These are phyloP conservation scores for Limonius californicus DNA, from an alignment of 1,140 invertebrate species.

Conservation along the genomic window DNA sequence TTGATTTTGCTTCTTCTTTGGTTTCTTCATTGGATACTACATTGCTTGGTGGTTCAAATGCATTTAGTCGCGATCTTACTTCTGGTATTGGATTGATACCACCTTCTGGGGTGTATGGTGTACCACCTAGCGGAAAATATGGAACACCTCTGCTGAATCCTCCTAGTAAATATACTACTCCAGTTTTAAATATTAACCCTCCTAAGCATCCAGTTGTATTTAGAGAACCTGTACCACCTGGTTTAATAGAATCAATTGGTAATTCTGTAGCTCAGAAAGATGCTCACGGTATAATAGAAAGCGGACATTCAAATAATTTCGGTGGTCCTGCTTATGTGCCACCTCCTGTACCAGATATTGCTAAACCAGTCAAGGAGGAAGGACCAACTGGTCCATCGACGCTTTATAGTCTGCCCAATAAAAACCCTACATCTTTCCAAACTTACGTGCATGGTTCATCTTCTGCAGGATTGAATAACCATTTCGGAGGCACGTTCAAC, in stretches of 20 bases:
- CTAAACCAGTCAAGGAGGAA: conserved; percentile 30
- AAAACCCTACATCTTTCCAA: conserved; percentile 36
- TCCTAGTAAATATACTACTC: conserved; percentile 28
- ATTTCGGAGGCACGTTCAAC: conserved; percentile 33
- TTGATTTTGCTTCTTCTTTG: conserved; percentile 33
- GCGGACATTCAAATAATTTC: conserved; percentile 20
- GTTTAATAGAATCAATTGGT: conserved; percentile 60
- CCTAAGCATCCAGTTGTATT: conserved; percentile 62
- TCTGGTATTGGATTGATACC: conserved; percentile 50
- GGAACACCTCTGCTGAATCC: conserved; percentile 52
- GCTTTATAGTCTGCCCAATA: conserved; percentile 51
- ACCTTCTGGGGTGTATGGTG: conserved; percentile 54
- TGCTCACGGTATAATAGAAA: conserved; percentile 44
- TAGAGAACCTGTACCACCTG: conserved; percentile 63
- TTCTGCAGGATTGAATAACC: conserved; percentile 24
- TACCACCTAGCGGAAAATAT: conserved; percentile 53
- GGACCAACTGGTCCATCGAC: conserved; percentile 45
- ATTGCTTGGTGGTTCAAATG: conserved; percentile 30
- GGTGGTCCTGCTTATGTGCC: conserved; percentile 54
- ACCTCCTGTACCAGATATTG: conserved; percentile 56
- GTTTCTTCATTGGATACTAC: conserved; percentile 19
- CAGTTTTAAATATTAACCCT: conserved; percentile 33
- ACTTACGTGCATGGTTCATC: conserved; percentile 36
- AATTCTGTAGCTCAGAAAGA: conserved; percentile 55
- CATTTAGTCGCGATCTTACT: conserved; percentile 21